These are phyloP conservation scores for Zaprionus nigranus DNA, from an alignment of 1,140 invertebrate species.

Conservation along the genomic window DNA sequence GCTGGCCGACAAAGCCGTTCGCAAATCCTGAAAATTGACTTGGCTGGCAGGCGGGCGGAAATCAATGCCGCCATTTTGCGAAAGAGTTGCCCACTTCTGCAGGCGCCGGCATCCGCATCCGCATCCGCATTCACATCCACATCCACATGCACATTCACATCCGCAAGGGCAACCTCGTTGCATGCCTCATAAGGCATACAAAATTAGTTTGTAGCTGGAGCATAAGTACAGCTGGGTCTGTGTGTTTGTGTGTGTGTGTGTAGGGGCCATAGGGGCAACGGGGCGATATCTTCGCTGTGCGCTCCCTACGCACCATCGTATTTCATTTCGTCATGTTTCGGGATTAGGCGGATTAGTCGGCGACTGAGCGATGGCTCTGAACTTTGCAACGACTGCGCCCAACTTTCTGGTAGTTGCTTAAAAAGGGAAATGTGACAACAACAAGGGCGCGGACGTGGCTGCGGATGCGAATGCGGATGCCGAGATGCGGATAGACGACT, in stretches of 20 bases:
- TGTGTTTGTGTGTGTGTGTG: neutral
- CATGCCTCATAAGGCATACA: slow-evolving; percentile 74
- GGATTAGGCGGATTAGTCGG: slow-evolving; percentile 83
- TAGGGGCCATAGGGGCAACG: slow-evolving; percentile 11
- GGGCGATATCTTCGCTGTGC: slow-evolving; percentile 28
- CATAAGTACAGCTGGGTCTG: slow-evolving; percentile 8
- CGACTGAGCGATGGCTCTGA: slow-evolving; percentile 82
- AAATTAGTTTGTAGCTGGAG: slow-evolving; percentile 67
- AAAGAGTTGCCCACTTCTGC: slow-evolving; percentile 67
- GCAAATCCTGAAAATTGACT: slow-evolving; percentile 84
- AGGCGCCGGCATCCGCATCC: slow-evolving; percentile 1
- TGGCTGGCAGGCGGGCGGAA: slow-evolving; percentile 56
- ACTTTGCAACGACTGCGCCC: slow-evolving; percentile 63
- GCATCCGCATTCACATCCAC: too few species aligned
- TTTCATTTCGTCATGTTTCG: slow-evolving; percentile 84
- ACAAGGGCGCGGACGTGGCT: slow-evolving; percentile 64
- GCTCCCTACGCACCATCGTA: slow-evolving; percentile 77
- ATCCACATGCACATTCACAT: slow-evolving; percentile 15
- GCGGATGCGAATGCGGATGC: slow-evolving; percentile 26
- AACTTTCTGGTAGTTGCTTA: slow-evolving; percentile 63
- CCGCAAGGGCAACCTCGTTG: neutral
- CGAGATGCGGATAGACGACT: slow-evolving; percentile 8
- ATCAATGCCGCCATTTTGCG: slow-evolving; percentile 80
- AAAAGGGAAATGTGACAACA: slow-evolving; percentile 73
- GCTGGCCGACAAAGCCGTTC: slow-evolving; percentile 63